A percentile compares a stretch with the other conserved stretches of the same genome.
Conservation (phyloP, 2,888 invertebrate genomes). For the Drosophila lacicola region DNA sequence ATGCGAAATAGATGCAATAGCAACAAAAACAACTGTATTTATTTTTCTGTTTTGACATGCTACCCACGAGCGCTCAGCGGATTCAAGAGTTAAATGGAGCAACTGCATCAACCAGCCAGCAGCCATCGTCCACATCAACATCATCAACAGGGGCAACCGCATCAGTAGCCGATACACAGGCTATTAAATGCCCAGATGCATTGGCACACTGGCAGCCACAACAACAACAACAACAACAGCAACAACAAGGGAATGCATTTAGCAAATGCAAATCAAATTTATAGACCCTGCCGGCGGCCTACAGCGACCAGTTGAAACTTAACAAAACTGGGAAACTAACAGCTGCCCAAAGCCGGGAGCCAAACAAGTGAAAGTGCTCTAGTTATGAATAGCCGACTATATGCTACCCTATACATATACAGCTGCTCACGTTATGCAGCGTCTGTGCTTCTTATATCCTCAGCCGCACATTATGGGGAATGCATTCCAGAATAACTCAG, state of each 20-base stretch:
- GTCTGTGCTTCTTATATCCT: too few relatives aligned
- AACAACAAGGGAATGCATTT: slow-evolving; percentile 47
- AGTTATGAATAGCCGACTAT: neutral
- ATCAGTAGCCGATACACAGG: slow-evolving; percentile 18
- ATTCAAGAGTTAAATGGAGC: slow-evolving; percentile 34
- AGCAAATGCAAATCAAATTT: slow-evolving; percentile 48
- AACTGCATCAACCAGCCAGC: slow-evolving; percentile 38
- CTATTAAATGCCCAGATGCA: slow-evolving; percentile 42
- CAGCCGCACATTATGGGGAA: too few relatives aligned
- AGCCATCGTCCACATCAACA: slow-evolving; percentile 12
- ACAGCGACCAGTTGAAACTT: neutral
- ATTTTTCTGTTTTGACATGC: slow-evolving; percentile 22
- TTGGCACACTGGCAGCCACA: slow-evolving; percentile 23
- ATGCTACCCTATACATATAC: neutral
- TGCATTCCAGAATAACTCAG: too few relatives aligned
- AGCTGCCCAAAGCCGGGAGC: neutral
- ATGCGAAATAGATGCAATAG: slow-evolving; percentile 29
- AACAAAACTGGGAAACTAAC: slow-evolving; percentile 11
- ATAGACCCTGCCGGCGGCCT: slow-evolving; percentile 26
- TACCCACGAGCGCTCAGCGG: slow-evolving; percentile 8
- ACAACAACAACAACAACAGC: slow-evolving; percentile 15
- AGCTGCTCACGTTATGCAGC: too few relatives aligned
- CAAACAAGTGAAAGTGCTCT: slow-evolving; percentile 1
- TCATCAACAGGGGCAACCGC: slow-evolving; percentile 18
- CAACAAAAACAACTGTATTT: slow-evolving; percentile 12